These are phyloP conservation scores for Zootoca vivipara DNA, from an alignment of 2,113 vertebrate genomes.

Conservation along the genomic window DNA sequence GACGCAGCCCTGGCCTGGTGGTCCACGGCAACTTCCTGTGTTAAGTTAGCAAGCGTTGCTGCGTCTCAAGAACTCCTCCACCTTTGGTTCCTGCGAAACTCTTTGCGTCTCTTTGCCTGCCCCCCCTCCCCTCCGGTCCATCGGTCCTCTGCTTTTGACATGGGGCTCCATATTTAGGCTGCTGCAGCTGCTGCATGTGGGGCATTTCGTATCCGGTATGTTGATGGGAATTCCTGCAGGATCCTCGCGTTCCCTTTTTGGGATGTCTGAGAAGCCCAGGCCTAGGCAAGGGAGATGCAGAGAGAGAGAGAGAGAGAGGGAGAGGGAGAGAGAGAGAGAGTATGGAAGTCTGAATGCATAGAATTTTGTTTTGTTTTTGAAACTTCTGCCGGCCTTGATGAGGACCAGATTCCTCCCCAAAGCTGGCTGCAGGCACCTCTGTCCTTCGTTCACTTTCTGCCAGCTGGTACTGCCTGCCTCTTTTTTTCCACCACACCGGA, in stretches of 20 bases:
- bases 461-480: background rate
- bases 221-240: conserved; percentile 79
- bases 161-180: conserved; percentile 97
- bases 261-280: conserved; percentile 73
- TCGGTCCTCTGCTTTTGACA: conserved; percentile 2
- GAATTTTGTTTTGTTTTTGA: conserved; percentile 15
- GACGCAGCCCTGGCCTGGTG: background rate
- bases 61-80: background rate
- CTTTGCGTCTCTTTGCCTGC: too few relatives aligned
- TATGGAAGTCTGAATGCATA: too few relatives aligned
- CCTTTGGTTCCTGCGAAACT: background rate
- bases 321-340: background rate
- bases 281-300: conserved; percentile 31
- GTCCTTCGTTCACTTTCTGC: background rate
- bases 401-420: conserved; percentile 72
- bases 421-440: conserved; percentile 25
- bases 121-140: background rate
- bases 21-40: background rate
- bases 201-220: conserved; percentile 82
- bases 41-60: background rate
- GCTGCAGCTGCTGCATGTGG: conserved; percentile 67
- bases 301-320: background rate
- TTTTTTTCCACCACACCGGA: background rate
- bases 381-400: conserved; percentile 58
- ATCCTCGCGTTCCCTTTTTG: conserved; percentile 83